A percentile compares a stretch with the other conserved stretches of the same genome.
These are phyloP conservation scores for Anoplopoma fimbria DNA, from an alignment of 2,113 vertebrate genomes.

Conservation along the genomic window DNA sequence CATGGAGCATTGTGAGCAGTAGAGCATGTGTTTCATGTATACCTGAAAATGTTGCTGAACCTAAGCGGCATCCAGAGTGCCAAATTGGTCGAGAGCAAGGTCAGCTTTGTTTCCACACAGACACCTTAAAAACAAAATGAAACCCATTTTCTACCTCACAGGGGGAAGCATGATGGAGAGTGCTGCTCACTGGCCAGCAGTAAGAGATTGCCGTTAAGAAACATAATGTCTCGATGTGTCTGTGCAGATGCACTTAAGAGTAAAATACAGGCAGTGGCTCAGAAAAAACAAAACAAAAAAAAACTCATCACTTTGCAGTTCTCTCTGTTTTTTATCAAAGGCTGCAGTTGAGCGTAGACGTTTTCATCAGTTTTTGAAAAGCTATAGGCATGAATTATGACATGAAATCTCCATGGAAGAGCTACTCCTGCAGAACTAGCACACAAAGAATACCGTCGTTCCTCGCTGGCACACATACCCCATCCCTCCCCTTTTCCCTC, in stretches of 20 bases:
- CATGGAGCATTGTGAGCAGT: background rate
- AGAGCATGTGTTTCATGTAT: background rate
- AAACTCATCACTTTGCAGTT: conserved; percentile 50
- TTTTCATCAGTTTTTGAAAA: conserved; percentile 33
- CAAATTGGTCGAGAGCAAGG: background rate
- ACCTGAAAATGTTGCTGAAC: background rate
- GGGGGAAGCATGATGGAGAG: too few relatives aligned
- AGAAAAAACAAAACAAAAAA: conserved; percentile 9
- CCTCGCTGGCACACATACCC: background rate
- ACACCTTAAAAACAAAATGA: background rate
- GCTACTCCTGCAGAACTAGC: background rate
- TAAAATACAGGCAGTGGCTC: conserved; percentile 25
- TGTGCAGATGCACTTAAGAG: background rate
- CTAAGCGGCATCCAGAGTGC: background rate
- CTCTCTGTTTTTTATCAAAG: conserved; percentile 9
- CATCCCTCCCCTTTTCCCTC: background rate
- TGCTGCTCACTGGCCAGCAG: background rate
- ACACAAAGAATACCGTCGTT: background rate
- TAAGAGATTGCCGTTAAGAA: background rate
- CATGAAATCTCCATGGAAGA: conserved; percentile 33
- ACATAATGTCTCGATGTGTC: background rate
- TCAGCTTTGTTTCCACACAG: background rate
- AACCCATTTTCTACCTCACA: background rate
- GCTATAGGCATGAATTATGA: conserved; percentile 27
- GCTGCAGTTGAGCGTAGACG: background rate